These are phyloP conservation scores for Glomeris marginata DNA, from an alignment of 2,888 invertebrate genomes.

Conservation along the genomic window DNA sequence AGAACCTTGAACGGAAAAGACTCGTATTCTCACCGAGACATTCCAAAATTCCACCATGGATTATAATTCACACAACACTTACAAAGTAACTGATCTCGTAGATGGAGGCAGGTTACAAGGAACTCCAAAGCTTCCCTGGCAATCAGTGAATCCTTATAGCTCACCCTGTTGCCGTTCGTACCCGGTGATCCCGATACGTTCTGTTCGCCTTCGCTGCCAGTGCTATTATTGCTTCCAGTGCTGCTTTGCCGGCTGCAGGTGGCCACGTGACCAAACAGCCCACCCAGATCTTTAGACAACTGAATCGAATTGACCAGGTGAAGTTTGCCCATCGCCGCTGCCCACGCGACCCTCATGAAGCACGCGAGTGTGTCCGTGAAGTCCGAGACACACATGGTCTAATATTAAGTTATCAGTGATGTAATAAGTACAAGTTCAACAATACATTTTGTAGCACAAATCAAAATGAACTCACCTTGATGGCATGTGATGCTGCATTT, in stretches of 20 bases:
- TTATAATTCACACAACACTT: slow-evolving; percentile 13
- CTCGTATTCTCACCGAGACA: neutral
- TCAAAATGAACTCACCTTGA: slow-evolving; percentile 21
- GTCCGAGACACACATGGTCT: slow-evolving; percentile 30
- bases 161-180: slow-evolving; percentile 21
- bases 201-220: slow-evolving; percentile 27
- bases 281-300: slow-evolving; percentile 26
- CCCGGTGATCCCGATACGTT: neutral
- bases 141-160: slow-evolving; percentile 30
- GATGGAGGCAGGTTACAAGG: slow-evolving; percentile 31
- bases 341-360: slow-evolving; percentile 35
- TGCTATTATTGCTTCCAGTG: slow-evolving; percentile 32
- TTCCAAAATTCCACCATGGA: neutral
- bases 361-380: slow-evolving; percentile 30
- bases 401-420: slow-evolving; percentile 7
- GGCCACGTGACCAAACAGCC: slow-evolving; percentile 15
- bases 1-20: slow-evolving; percentile 21
- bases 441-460: neutral
- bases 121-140: slow-evolving; percentile 33
- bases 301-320: slow-evolving; percentile 29
- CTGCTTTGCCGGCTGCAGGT: slow-evolving; percentile 31
- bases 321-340: slow-evolving; percentile 34
- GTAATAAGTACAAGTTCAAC: neutral
- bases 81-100: slow-evolving; percentile 30
- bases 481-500: slow-evolving; percentile 24